These are phyloP conservation scores for Anhinga anhinga DNA, from an alignment of 2,113 vertebrate species.

Conservation along the genomic window DNA sequence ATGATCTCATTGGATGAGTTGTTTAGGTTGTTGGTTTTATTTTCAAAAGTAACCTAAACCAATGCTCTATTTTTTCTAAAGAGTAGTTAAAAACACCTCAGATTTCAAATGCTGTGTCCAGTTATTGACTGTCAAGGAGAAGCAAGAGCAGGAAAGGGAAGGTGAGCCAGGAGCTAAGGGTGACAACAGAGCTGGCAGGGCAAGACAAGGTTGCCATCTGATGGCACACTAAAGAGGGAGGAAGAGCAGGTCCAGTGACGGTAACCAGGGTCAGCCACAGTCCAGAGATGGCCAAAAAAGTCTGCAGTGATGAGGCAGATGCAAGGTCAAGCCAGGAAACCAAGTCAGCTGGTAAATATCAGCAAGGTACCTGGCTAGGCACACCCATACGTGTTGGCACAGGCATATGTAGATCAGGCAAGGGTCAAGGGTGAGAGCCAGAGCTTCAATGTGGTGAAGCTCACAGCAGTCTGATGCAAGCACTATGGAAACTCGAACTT, in stretches of 20 bases:
- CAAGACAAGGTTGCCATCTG: not conserved
- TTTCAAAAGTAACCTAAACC: not conserved
- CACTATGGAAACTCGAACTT: not conserved
- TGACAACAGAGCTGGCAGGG: not conserved
- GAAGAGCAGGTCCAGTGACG: not conserved
- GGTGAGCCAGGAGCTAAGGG: not conserved
- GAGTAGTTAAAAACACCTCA: not conserved
- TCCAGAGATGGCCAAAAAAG: not conserved
- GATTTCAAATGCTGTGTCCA: not conserved
- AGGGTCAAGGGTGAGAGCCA: not conserved
- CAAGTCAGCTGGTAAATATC: not conserved
- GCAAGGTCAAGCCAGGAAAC: not conserved
- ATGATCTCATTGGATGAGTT: not conserved
- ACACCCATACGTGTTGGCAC: accelerated
- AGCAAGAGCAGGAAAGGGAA: not conserved
- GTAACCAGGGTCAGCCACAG: not conserved
- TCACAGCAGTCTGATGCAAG: not conserved
- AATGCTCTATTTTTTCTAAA: not conserved
- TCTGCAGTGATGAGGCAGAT: not conserved
- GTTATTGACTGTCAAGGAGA: not conserved
- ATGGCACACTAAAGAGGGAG: not conserved
- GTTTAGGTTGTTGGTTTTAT: not conserved
- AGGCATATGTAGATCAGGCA: not conserved
- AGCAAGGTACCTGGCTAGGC: not conserved
- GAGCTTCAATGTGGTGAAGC: not conserved